phyloP scores from a whole-genome alignment of 1,140 invertebrate genomes.

The Formica selysi region DNA sequence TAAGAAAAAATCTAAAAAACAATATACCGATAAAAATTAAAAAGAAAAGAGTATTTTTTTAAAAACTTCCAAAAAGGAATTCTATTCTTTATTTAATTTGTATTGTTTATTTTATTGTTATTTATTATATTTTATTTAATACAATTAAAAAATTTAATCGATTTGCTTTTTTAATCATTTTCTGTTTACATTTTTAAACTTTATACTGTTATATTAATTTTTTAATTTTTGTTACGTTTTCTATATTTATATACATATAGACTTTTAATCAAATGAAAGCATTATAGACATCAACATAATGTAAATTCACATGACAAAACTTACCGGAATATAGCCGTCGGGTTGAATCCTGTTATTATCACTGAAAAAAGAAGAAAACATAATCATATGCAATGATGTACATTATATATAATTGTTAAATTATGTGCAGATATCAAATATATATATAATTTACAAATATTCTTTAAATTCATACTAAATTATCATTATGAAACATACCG shows the following conservation, averaged over 20 bases:
- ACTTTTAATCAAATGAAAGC: slow-evolving; percentile 8
- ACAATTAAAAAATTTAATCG: background rate
- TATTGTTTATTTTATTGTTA: background rate
- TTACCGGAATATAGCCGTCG: slow-evolving; percentile 86
- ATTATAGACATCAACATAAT: slow-evolving; percentile 9
- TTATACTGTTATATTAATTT: slow-evolving; percentile 11
- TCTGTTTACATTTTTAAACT: slow-evolving; percentile 1
- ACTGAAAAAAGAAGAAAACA: slow-evolving; percentile 76
- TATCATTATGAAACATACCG: slow-evolving; percentile 74
- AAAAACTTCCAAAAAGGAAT: background rate
- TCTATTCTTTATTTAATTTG: background rate
- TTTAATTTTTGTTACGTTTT: slow-evolving; percentile 1
- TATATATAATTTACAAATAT: slow-evolving; percentile 49
- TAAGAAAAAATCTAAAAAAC: background rate
- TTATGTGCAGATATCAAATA: slow-evolving; percentile 48
- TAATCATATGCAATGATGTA: background rate
- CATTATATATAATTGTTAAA: slow-evolving; percentile 1
- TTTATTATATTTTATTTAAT: background rate
- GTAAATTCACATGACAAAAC: slow-evolving; percentile 62
- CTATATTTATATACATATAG: background rate
- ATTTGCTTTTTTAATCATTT: background rate
- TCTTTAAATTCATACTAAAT: background rate
- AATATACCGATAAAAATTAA: background rate
- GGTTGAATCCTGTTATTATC: slow-evolving; percentile 83
- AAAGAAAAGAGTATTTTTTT: background rate